phyloP scores from a whole-genome alignment of 1,140 invertebrate species.

The Micrasema minimum region DNA sequence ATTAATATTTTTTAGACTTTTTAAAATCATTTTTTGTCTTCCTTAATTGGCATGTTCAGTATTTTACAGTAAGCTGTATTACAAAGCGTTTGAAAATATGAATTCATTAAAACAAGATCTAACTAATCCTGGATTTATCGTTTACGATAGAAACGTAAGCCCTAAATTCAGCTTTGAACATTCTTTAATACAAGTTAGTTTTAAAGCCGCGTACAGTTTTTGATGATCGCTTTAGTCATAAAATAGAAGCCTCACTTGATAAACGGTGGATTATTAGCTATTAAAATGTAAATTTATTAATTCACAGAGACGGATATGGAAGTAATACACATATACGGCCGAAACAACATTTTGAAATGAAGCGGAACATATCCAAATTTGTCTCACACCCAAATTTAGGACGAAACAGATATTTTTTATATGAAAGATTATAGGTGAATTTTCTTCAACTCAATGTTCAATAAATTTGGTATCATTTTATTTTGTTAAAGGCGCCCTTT shows the following conservation, averaged over 20 bases:
- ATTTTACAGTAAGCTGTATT: too few relatives aligned
- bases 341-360: background rate
- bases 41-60: too few relatives aligned
- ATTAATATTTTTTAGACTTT: too few relatives aligned
- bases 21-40: too few relatives aligned
- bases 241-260: conserved; percentile 1
- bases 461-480: too few relatives aligned
- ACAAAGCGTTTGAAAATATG: conserved; percentile 2
- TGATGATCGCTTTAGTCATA: conserved; percentile 3
- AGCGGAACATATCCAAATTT: too few relatives aligned
- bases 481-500: too few relatives aligned
- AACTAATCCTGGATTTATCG: conserved; percentile 21
- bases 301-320: background rate
- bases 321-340: background rate
- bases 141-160: conserved; percentile 1
- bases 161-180: conserved; percentile 1
- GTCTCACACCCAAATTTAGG: too few relatives aligned
- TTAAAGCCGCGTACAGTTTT: conserved; percentile 5
- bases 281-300: background rate
- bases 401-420: too few relatives aligned
- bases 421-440: too few relatives aligned
- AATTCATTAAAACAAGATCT: conserved; percentile 27
- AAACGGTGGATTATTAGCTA: conserved; percentile 26
- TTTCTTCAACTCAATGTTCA: too few relatives aligned
- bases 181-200: conserved; percentile 21